Evolutionary conservation across 2,797 vertebrate species (phyloP), one percentile per base, ranked within the genome.

Genomic region (Pagetopsis macropterus): DNA sequence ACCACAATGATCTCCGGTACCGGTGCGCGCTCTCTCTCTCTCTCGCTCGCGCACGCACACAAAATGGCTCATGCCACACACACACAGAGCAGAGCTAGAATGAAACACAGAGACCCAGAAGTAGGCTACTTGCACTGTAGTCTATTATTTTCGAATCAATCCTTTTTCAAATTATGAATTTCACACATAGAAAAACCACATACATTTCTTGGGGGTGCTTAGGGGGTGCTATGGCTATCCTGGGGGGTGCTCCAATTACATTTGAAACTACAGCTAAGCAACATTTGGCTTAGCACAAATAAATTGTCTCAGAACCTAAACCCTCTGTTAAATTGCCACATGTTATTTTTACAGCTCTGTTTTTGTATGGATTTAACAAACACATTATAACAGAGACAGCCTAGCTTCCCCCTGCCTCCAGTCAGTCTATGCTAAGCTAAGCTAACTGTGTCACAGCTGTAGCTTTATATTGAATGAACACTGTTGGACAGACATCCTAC

Each of bases 341-440:
- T 57, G 15, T 51, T 69, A 11, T 41, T 16, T 59, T 0, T 9
- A 23, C 7, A 3, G 15, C 9, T 27, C 10, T 14, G 21, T 11
- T 46, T 45, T 31, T 46, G 17, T 71, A 33, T 14, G 3, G 9
- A 44, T 45, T 16, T 37, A 46, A 62, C 50, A 41, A 7, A 41
- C 19, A 55, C 14, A 51, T 44, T 7, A 43, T 40, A 46, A 14
- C 0, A n/a, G 3, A 50, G 31, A 15, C 40, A n/a, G n/a, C n/a
- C n/a, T n/a, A n/a, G n/a, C n/a, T n/a, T 19, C 65, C 33, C 33
- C 33, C 33, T 33, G 6, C 33, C 33, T 46, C 58, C 67, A 58
- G n/a, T 40, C 48, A 41, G 15, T 49, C 4, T 8, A 56, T 62
- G 65, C 50, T 54, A 56, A 64, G 7, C 54, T 46, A 65, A 63